Base-by-base conservation (phyloP, 2,113 vertebrate species). In the Bombycilla garrulus region DNA sequence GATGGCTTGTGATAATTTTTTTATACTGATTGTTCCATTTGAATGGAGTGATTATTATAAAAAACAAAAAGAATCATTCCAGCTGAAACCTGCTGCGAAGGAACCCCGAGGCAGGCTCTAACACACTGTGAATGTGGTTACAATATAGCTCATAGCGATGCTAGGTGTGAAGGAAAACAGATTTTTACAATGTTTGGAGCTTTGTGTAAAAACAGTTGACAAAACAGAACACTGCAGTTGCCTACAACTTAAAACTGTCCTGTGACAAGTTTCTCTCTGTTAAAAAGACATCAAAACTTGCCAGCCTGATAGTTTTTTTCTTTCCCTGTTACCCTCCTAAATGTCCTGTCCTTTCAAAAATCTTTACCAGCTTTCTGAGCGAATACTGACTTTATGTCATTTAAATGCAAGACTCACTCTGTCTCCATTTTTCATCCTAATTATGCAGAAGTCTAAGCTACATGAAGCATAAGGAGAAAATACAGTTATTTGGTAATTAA, bases 91-190 rank as follows among this genome's bases (percentile, higher is more conserved):
- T 94, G 93, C 95, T 86, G 92, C 11, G 42, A 94, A 96, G 94
- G 95, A 93, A 95, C 86, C 92, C 90, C 0, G 88, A 97, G 93
- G 92, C 94, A 95, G 92, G 93, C 92, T 94, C 95, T 88, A 93
- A 94, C 93, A 91, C 93, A 65, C 92, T 96, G 80, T 62, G 82
- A 95, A 90, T 84, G 88, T 92, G 93, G 90, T 86, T 97, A 93
- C 83, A 94, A 84, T 96, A 94, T 42, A 95, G 96, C 95, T 96
- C 18, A 35, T 96, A 96, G 95, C 83, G 0, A 93, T 38, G 80
- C 80, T 96, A 96, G 95, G 95, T 96, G 94, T 92, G 96, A 96
- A 96, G 62, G 80, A 83, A 97, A 97, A 96, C 94, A 94, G 85
- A 92, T 94, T 97, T 90, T 96, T 93, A 94, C 92, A 96, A 83